phyloP scores from a whole-genome alignment of 2,888 invertebrate genomes.

The Synanthedon myopaeformis region DNA sequence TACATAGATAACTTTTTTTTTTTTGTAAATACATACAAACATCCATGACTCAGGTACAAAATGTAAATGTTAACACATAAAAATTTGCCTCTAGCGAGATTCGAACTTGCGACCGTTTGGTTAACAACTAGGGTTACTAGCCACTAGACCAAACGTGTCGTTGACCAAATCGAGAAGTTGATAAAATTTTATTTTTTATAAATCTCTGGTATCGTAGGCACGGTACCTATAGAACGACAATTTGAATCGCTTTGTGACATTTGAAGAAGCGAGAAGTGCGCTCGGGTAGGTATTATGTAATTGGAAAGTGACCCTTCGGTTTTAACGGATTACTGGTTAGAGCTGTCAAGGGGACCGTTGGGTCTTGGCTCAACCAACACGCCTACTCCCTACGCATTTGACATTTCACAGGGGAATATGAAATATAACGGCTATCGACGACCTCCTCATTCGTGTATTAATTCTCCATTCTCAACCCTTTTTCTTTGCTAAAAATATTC shows the following conservation, averaged over 20 bases:
- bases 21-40: no score
- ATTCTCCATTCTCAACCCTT: neutral
- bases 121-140: no score
- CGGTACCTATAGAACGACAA: neutral
- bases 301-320: conserved; percentile 42
- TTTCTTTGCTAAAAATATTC: no score
- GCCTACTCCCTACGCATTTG: conserved; percentile 19
- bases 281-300: conserved; percentile 28
- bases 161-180: no score
- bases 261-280: conserved; percentile 24
- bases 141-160: no score
- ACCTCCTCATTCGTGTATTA: neutral
- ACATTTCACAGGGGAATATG: conserved; percentile 19
- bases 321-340: conserved; percentile 56
- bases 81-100: no score
- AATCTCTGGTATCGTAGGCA: neutral
- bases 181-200: neutral
- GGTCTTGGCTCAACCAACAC: neutral
- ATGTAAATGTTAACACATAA: no score
- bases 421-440: conserved; percentile 31
- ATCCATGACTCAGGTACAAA: no score
- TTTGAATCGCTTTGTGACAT: conserved; percentile 19
- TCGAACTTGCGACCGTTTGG: no score
- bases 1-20: no score
- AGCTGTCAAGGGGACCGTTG: conserved; percentile 36